These are phyloP conservation scores for Oryzias melastigma DNA, from an alignment of 2,113 vertebrate species.

Conservation along the genomic window DNA sequence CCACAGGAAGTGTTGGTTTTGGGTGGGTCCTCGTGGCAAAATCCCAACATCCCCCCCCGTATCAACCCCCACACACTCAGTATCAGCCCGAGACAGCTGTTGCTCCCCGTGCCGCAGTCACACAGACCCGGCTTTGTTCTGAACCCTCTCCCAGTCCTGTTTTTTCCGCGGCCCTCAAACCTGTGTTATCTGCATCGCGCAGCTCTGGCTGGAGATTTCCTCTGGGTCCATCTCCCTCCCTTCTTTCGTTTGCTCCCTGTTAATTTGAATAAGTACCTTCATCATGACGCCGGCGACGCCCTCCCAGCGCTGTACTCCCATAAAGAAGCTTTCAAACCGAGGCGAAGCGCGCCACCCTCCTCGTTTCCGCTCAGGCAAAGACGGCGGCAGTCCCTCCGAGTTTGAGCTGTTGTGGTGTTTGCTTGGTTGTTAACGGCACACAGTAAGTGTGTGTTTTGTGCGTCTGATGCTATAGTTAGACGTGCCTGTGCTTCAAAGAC, in stretches of 20 bases:
- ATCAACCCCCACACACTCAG: conserved; percentile 24
- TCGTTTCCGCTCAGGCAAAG: conserved; percentile 50
- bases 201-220: conserved; percentile 41
- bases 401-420: conserved; percentile 40
- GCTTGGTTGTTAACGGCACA: conserved; percentile 33
- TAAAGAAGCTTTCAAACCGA: conserved; percentile 61
- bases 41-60: conserved; percentile 1
- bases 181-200: conserved; percentile 51
- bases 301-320: conserved; percentile 39
- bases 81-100: conserved; percentile 71
- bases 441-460: conserved; percentile 14
- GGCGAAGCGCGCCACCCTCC: conserved; percentile 56
- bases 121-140: conserved; percentile 73
- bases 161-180: conserved; percentile 42
- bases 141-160: conserved; percentile 32
- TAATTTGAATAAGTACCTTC: conserved; percentile 69
- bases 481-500: conserved; percentile 18
- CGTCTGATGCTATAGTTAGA: conserved; percentile 30
- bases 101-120: conserved; percentile 64
- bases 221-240: conserved; percentile 21
- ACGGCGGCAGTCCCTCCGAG: conserved; percentile 43
- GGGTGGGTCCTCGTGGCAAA: conserved; percentile 29
- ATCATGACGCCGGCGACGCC: conserved; percentile 49
- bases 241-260: conserved; percentile 35
- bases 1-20: conserved; percentile 30